A percentile compares a stretch with the other conserved stretches of the same genome.
These are phyloP conservation scores for Laticauda colubrina DNA, from an alignment of 2,113 vertebrate genomes.

Conservation along the genomic window DNA sequence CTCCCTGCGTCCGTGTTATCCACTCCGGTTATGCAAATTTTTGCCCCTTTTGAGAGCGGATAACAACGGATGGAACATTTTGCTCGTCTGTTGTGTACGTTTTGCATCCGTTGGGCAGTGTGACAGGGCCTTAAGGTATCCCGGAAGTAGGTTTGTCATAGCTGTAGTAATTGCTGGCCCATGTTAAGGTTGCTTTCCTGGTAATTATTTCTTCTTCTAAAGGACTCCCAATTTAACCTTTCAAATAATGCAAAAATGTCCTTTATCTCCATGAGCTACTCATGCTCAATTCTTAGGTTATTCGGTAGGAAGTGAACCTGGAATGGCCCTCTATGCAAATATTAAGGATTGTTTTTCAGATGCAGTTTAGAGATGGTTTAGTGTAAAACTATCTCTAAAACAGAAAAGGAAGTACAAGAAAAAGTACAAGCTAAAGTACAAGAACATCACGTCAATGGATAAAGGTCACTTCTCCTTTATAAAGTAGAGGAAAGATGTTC, in stretches of 20 bases:
- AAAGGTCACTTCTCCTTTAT: constrained; percentile 1
- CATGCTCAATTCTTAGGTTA: neutral
- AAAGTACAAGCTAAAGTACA: neutral
- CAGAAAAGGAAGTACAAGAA: neutral
- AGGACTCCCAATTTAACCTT: neutral
- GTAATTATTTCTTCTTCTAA: neutral
- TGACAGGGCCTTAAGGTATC: too few relatives aligned
- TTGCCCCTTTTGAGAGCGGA: too few relatives aligned
- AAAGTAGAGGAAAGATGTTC: neutral
- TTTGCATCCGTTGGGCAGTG: too few relatives aligned
- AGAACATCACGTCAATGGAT: neutral
- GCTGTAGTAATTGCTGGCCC: neutral
- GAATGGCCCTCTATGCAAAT: neutral
- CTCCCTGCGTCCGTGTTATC: too few relatives aligned
- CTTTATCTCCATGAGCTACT: neutral
- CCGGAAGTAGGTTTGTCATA: neutral
- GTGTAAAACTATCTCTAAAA: neutral
- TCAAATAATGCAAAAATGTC: neutral
- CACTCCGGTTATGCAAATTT: too few relatives aligned
- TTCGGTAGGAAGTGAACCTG: neutral
- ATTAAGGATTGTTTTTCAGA: neutral
- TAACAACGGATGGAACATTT: too few relatives aligned
- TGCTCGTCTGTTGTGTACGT: too few relatives aligned
- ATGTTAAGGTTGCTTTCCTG: neutral
- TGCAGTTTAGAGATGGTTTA: neutral